Percentiles rank a stretch among this genome's conserved stretches.
These are phyloP conservation scores for Sorex araneus DNA, from an alignment of 2,113 vertebrate species.

Conservation along the genomic window DNA sequence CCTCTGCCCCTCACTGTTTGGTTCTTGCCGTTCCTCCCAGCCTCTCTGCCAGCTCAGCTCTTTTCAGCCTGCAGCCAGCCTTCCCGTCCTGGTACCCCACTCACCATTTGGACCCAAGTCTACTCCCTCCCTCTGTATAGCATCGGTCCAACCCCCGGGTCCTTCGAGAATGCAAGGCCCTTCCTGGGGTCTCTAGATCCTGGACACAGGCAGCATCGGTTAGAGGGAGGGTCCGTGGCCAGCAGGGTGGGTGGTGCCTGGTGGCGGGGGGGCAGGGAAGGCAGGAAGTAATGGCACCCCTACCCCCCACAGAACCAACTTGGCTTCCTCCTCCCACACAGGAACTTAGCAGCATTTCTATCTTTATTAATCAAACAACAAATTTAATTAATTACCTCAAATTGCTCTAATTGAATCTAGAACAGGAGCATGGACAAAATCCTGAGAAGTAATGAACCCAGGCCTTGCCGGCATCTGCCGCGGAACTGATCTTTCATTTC, in stretches of 20 bases:
- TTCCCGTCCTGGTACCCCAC: neutral
- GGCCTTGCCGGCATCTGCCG: slow-evolving; percentile 80
- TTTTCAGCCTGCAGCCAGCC: neutral
- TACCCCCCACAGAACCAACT: neutral
- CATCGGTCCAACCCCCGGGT: neutral
- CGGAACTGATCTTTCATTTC: slow-evolving; percentile 84
- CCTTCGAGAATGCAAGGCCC: neutral
- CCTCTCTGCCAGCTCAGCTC: neutral
- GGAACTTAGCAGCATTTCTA: slow-evolving; percentile 82
- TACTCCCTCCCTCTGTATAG: neutral
- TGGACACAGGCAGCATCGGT: neutral
- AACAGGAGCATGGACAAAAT: slow-evolving; percentile 82
- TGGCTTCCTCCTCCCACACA: slow-evolving; percentile 58
- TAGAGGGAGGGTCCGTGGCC: too few relatives aligned
- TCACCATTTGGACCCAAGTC: neutral
- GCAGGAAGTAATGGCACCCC: neutral
- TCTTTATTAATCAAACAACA: slow-evolving; percentile 89
- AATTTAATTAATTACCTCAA: slow-evolving; percentile 88
- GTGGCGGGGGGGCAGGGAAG: neutral
- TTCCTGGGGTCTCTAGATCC: neutral
- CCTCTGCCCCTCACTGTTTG: neutral
- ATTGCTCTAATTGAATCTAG: slow-evolving; percentile 86
- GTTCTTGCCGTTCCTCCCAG: neutral
- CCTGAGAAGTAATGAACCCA: slow-evolving; percentile 83
- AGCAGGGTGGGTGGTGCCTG: neutral